phyloP scores from a whole-genome alignment of 2,797 vertebrate species.

The Enoplosus armatus region DNA sequence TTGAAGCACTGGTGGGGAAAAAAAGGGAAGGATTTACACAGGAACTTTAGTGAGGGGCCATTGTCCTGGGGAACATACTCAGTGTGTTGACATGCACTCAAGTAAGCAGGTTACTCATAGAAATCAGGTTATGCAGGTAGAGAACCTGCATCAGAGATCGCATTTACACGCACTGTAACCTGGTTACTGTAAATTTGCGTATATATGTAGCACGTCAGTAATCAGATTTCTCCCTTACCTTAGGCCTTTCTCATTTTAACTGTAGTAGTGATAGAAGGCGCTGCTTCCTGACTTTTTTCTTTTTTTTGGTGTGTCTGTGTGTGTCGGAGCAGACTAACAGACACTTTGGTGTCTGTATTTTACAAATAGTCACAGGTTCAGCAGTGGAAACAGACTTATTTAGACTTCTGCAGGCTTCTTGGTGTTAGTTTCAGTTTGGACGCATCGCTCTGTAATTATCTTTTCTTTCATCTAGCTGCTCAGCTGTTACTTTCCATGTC shows the following conservation, averaged over 20 bases:
- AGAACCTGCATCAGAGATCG: not conserved
- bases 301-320: not conserved
- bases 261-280: not conserved
- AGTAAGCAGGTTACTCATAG: not conserved
- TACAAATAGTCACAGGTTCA: not conserved
- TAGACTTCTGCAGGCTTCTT: not conserved
- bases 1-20: constrained; percentile 4
- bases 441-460: not conserved
- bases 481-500: not conserved
- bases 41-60: not conserved
- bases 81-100: too few relatives aligned
- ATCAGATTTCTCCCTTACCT: not conserved
- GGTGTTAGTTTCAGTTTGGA: constrained; percentile 6
- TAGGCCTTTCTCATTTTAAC: not conserved
- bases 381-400: not conserved
- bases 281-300: not conserved
- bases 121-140: not conserved
- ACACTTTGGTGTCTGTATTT: not conserved
- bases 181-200: not conserved
- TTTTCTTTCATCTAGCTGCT: constrained; percentile 8
- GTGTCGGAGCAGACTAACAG: not conserved
- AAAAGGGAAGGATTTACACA: not conserved
- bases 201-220: not conserved
- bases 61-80: not conserved
- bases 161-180: constrained; percentile 3